These are phyloP conservation scores for Branchellion lobata DNA, from an alignment of 2,888 invertebrate genomes.

Conservation along the genomic window DNA sequence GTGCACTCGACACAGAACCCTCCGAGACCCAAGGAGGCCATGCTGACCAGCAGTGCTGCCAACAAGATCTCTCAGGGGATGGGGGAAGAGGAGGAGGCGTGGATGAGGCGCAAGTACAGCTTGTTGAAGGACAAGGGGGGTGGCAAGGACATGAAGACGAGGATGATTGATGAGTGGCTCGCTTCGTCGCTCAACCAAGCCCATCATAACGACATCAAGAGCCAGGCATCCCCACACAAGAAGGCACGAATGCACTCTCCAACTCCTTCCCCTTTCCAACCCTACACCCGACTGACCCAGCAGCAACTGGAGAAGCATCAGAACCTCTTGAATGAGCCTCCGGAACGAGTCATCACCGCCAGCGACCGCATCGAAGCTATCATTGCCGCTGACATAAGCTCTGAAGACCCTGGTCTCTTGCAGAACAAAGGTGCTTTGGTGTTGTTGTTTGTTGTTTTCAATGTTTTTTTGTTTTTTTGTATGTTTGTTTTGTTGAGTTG, in stretches of 20 bases:
- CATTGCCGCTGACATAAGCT: constrained; percentile 36
- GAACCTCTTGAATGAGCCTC: not conserved
- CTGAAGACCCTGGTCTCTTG: not conserved
- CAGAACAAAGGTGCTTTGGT: constrained; percentile 30
- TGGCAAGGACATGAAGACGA: not conserved
- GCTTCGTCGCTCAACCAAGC: not conserved
- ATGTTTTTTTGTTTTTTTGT: no score
- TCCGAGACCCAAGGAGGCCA: no score
- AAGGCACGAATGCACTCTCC: not conserved
- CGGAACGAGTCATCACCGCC: constrained; percentile 24
- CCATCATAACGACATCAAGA: no score
- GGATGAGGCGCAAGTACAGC: no score
- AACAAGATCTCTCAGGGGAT: no score
- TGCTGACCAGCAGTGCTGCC: no score
- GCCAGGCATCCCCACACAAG: not conserved
- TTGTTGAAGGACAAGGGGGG: not conserved
- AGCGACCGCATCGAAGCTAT: constrained; percentile 41
- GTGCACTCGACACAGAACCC: not conserved
- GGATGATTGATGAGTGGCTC: constrained; percentile 3
- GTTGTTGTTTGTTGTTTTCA: no score
- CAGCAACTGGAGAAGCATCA: not conserved
- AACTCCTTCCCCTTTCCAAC: not conserved
- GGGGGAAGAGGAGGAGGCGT: no score
- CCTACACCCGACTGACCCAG: not conserved
- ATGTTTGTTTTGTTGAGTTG: not conserved